Percentiles rank a stretch among this genome's conserved stretches.
These are phyloP conservation scores for Bettongia penicillata DNA, from an alignment of 2,113 vertebrate genomes.

Conservation along the genomic window DNA sequence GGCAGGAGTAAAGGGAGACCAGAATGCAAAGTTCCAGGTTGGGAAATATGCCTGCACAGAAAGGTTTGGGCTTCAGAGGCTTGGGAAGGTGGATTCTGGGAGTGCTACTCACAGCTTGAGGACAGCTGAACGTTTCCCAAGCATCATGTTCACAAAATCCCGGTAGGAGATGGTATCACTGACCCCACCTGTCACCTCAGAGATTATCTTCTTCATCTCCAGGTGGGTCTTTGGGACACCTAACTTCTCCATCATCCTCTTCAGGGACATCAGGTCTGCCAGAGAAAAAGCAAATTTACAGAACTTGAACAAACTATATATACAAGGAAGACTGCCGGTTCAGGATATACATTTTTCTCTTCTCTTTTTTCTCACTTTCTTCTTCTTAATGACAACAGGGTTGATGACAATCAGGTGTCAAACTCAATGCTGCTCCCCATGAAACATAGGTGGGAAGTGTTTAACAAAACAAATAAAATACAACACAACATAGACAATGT, in stretches of 20 bases:
- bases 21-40: not conserved
- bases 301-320: not conserved
- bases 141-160: constrained; percentile 98
- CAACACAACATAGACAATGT: not conserved
- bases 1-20: not conserved
- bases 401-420: not conserved
- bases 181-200: constrained; percentile 92
- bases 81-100: not conserved
- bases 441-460: not conserved
- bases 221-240: constrained; percentile 97
- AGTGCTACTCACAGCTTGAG: constrained; percentile 94
- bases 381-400: not conserved
- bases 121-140: constrained; percentile 96
- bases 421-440: not conserved
- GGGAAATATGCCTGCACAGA: not conserved
- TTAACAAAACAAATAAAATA: not conserved
- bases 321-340: not conserved
- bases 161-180: constrained; percentile 96
- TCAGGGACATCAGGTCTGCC: constrained; percentile 96
- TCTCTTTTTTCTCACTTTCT: not conserved
- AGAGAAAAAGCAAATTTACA: not conserved
- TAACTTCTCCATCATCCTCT: constrained; percentile 99
- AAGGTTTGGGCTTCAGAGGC: not conserved
- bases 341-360: not conserved
- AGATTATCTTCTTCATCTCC: constrained; percentile 98